phyloP scores from a whole-genome alignment of 2,797 vertebrate species.

The Peromyscus attwateri region DNA sequence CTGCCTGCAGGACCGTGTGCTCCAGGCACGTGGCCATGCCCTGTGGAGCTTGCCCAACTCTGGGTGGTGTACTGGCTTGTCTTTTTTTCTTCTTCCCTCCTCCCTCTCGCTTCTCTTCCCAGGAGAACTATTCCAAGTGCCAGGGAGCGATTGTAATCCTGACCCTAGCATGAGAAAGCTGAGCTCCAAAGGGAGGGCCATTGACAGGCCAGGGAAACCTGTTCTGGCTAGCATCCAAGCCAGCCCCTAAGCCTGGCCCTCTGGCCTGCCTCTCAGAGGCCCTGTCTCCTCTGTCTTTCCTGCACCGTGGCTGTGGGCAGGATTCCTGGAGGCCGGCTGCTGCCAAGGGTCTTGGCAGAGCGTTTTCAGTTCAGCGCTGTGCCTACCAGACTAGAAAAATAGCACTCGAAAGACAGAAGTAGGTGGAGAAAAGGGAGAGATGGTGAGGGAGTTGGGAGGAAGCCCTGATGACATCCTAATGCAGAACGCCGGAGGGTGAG shows the following conservation, averaged over 20 bases:
- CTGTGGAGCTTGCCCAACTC: slow-evolving; percentile 73
- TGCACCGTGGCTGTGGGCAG: neutral
- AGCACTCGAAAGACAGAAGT: slow-evolving; percentile 65
- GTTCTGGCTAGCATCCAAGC: neutral
- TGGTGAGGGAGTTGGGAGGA: neutral
- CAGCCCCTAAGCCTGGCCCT: slow-evolving; percentile 64
- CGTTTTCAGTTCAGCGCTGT: slow-evolving; percentile 62
- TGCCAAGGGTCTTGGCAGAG: slow-evolving; percentile 79
- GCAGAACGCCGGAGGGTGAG: neutral
- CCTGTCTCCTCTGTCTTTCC: slow-evolving; percentile 40
- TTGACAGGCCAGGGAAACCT: slow-evolving; percentile 47
- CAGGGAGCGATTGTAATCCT: slow-evolving; percentile 60
- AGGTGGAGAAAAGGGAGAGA: slow-evolving; percentile 44
- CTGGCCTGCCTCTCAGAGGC: slow-evolving; percentile 37
- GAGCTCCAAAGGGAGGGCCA: neutral
- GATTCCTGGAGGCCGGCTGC: slow-evolving; percentile 54
- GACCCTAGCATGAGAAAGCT: slow-evolving; percentile 69
- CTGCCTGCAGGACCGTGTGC: slow-evolving; percentile 80
- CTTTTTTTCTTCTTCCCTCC: neutral
- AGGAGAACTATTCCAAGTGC: slow-evolving; percentile 55
- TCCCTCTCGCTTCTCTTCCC: slow-evolving; percentile 14
- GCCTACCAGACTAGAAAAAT: slow-evolving; percentile 82
- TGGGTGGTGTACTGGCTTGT: slow-evolving; percentile 55
- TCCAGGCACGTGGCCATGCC: slow-evolving; percentile 84
- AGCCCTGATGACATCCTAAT: slow-evolving; percentile 38